These are phyloP conservation scores for Trachymyrmex cornetzi DNA, from an alignment of 1,140 invertebrate genomes.

Conservation along the genomic window DNA sequence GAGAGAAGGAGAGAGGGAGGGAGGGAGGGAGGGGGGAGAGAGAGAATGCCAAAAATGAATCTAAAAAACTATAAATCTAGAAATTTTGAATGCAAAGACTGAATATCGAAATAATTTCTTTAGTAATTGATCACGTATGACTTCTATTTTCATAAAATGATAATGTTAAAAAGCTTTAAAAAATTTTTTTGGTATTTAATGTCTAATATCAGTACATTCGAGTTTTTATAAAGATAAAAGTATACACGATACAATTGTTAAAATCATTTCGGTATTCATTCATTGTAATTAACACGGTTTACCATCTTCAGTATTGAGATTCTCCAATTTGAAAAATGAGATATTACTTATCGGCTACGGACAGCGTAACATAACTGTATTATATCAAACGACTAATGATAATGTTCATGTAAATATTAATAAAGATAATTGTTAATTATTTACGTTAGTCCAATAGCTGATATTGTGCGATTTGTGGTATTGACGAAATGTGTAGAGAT, in stretches of 20 bases:
- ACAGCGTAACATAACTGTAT: slow-evolving; percentile 66
- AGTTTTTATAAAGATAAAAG: background rate
- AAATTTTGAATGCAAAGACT: background rate
- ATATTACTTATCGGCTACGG: slow-evolving; percentile 52
- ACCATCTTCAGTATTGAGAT: background rate
- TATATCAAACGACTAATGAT: slow-evolving; percentile 70
- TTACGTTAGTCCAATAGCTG: slow-evolving; percentile 65
- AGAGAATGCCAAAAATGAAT: slow-evolving; percentile 3
- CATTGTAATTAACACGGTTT: background rate
- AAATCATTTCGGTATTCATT: slow-evolving; percentile 2
- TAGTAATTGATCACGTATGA: background rate
- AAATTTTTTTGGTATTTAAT: background rate
- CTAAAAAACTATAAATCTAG: slow-evolving; percentile 19
- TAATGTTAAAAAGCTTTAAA: background rate
- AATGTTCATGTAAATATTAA: slow-evolving; percentile 72
- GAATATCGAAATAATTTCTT: slow-evolving; percentile 13
- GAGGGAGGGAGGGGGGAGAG: background rate
- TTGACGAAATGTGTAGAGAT: slow-evolving; percentile 63
- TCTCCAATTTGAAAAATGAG: slow-evolving; percentile 11
- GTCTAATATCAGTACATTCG: background rate
- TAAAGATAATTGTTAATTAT: slow-evolving; percentile 68
- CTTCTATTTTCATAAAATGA: background rate
- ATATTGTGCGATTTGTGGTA: slow-evolving; percentile 59
- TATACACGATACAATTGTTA: background rate
- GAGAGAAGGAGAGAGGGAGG: background rate